Base-by-base conservation (phyloP, 1,140 invertebrate species). In the Drosophila tropicalis region DNA sequence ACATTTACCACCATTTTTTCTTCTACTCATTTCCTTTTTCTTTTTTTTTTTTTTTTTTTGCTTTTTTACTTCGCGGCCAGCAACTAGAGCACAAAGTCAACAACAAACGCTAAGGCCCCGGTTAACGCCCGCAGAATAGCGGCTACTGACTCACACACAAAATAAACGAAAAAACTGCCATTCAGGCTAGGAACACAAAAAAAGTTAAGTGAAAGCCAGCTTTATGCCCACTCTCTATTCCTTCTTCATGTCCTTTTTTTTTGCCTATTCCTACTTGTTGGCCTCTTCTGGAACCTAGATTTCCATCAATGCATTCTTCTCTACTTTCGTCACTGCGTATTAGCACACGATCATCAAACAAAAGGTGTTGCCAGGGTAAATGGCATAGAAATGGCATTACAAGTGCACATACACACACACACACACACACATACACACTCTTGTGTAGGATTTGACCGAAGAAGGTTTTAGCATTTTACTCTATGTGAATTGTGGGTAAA, bases 31-130 rank as follows among this genome's bases (percentile, higher is more conserved):
- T 1, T 15, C 19, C n/a, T 5, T 17, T 58, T 57, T 58, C 22
- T 32, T 36, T 51, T 47, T 22, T 32, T 32, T 36, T 51, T 47
- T 22, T 32, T 56, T n/a, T 34, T 25, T 47, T 56, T 62, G 36
- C 69, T 63, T 63, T 68, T 67, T 67, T 70, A 55, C 44, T 41
- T 41, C 36, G 29, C 63, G 56, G 51, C 79, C 76, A 62, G 83
- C 83, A 86, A 86, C 83, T 87, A 72, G 83, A 86, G 83, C 83
- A 87, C 84, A 86, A 87, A 86, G 83, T 83, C 76, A 86, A 86
- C 79, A 86, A 79, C 75, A 87, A 87, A 86, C 62, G 69, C 39
- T 55, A 22, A 54, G 76, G 57, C 62, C 67, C 64, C 84, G 83
- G 83, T 79, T 83, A 87, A 87, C 79, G 83, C 83, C 83, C 83